These are phyloP conservation scores for Ormyrus rosae DNA, from an alignment of 2,888 invertebrate genomes.

Conservation along the genomic window DNA sequence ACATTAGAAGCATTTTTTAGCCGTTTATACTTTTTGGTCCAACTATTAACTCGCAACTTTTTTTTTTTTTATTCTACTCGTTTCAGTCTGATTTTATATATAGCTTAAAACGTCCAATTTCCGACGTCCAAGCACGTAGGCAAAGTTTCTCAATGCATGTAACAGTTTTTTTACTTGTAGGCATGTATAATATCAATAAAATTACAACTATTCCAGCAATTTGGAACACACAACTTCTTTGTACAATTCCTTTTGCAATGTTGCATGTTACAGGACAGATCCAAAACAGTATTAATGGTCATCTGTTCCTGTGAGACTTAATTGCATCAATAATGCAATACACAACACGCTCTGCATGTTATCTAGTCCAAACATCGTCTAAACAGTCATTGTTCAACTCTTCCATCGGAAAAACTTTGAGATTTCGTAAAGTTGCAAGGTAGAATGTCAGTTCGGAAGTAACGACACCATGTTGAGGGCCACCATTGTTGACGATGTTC, in stretches of 20 bases:
- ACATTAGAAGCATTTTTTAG: constrained; percentile 27
- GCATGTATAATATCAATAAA: constrained; percentile 42
- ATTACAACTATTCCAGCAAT: constrained; percentile 25
- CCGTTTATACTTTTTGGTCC: constrained; percentile 52
- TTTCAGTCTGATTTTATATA: constrained; percentile 51
- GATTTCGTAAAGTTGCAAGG: constrained; percentile 88
- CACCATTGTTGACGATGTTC: constrained; percentile 96
- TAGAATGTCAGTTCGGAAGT: constrained; percentile 94
- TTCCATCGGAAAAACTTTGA: constrained; percentile 86
- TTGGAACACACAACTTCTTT: constrained; percentile 34
- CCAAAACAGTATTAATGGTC: constrained; percentile 58
- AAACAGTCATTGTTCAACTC: constrained; percentile 86
- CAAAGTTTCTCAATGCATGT: constrained; percentile 24
- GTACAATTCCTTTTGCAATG: constrained; percentile 34
- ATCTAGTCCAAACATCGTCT: constrained; percentile 89
- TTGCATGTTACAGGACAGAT: not conserved
- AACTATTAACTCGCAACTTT: constrained; percentile 42
- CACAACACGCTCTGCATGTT: constrained; percentile 76
- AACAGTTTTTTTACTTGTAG: constrained; percentile 22
- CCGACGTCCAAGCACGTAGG: constrained; percentile 25
- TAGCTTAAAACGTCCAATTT: not conserved
- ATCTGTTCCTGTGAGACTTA: constrained; percentile 68
- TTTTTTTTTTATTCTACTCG: constrained; percentile 29
- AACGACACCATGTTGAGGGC: constrained; percentile 96
- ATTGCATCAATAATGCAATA: constrained; percentile 73